Base-by-base conservation (phyloP, 2,113 vertebrate species). In the Condylura cristata region DNA sequence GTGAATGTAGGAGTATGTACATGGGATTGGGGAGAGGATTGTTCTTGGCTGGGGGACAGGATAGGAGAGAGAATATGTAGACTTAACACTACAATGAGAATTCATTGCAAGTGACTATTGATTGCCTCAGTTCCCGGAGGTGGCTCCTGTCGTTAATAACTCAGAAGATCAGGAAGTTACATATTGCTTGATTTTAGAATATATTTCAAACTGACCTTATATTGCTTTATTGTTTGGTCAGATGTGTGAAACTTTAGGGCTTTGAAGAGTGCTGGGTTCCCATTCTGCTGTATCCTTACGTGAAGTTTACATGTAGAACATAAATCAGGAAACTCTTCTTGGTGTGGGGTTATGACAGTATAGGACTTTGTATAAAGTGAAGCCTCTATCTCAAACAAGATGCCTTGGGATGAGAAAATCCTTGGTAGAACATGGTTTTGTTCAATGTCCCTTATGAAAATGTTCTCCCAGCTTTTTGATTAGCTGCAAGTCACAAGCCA, bases 171-270 rank as follows among this genome's bases (percentile, higher is more conserved):
- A 44, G 34, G 32, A 22, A 70, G 46, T 66, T 66, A 91, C 68
- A 32, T n/a, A n/a, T 65, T 65, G 53, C n/a, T 96, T 90, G 44
- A 60, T 28, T 92, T 86, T 75, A 78, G 78, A 37, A 72, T 80
- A 37, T 48, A 80, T 78, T 92, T 87, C 70, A 78, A 63, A 76
- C 61, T 34, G 9, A 78, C 14, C 4, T 88, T 68, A 89, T 78
- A 46, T 78, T 48, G 34, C 32, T 51, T 89, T 71, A 65, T 48
- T 65, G 22, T 89, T 89, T 66, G 10, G 39, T 79, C 30, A 65
- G 72, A 44, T 41, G 32, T 71, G 41, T 89, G 44, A 79, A 66
- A 89, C 41, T 46, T 63, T 58, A 81, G 56, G 24, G 32, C 58
- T 74, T 86, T 48, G 80, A 85, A 89, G 72, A 79, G 9, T 76